Percentiles rank a stretch among this genome's conserved stretches.
These are phyloP conservation scores for Zaprionus lachaisei DNA, from an alignment of 1,140 invertebrate genomes.

Conservation along the genomic window DNA sequence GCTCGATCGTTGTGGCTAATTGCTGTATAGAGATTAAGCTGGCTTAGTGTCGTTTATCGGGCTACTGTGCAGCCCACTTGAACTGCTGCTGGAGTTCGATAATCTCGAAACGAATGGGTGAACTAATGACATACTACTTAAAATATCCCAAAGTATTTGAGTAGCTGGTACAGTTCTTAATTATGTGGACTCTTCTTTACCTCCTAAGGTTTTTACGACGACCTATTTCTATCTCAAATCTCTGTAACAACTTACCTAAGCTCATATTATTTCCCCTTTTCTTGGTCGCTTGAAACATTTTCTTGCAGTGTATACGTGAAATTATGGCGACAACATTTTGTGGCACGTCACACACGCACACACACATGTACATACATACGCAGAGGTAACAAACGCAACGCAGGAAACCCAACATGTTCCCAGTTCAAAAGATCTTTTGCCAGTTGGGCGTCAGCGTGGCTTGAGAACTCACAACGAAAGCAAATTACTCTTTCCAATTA, in stretches of 20 bases:
- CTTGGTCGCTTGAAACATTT: not conserved
- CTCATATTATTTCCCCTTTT: not conserved
- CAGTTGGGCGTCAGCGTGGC: slow-evolving; percentile 32
- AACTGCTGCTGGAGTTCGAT: not conserved
- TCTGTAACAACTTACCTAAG: too few relatives aligned
- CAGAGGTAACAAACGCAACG: slow-evolving; percentile 7
- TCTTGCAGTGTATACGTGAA: slow-evolving; percentile 34
- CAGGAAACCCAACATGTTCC: slow-evolving; percentile 48
- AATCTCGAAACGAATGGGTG: not conserved
- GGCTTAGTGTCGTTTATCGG: not conserved
- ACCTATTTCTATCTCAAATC: too few relatives aligned
- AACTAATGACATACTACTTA: not conserved
- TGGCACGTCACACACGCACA: slow-evolving; percentile 42
- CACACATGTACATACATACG: slow-evolving; percentile 11
- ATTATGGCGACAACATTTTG: slow-evolving; percentile 53
- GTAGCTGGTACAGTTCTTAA: too few relatives aligned
- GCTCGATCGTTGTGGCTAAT: not conserved
- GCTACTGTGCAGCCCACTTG: slow-evolving; percentile 1
- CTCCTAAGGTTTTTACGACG: too few relatives aligned
- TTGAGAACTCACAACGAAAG: not conserved
- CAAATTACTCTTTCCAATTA: not conserved
- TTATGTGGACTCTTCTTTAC: too few relatives aligned
- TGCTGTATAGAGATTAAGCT: not conserved
- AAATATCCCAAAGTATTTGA: too few relatives aligned
- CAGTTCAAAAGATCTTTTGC: slow-evolving; percentile 24